These are phyloP conservation scores for Schizotus pectinicornis DNA, from an alignment of 2,888 invertebrate species.

Conservation along the genomic window DNA sequence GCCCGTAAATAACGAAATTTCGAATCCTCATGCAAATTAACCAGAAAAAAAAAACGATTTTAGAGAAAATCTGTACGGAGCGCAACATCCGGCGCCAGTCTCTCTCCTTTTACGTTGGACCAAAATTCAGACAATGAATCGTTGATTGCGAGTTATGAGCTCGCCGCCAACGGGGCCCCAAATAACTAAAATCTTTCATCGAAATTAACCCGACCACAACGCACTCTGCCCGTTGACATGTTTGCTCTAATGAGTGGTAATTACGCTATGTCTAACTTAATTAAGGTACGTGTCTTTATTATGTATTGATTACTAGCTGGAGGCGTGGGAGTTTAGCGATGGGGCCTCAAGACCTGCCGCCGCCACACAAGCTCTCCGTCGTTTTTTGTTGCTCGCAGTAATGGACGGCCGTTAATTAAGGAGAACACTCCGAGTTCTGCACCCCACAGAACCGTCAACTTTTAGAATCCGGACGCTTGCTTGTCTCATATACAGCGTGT, in stretches of 20 bases:
- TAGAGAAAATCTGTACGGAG: no score
- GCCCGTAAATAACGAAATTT: no score
- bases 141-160: conserved; percentile 8
- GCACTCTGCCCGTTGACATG: conserved; percentile 14
- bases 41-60: no score
- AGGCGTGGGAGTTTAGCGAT: conserved; percentile 23
- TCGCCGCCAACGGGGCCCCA: not conserved
- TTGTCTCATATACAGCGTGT: no score
- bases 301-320: conserved; percentile 14
- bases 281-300: conserved; percentile 24
- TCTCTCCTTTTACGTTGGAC: not conserved
- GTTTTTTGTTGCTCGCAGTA: not conserved
- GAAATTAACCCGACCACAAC: conserved; percentile 1
- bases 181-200: conserved; percentile 3
- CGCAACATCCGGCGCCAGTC: no score
- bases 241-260: conserved; percentile 26
- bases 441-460: not conserved
- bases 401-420: not conserved
- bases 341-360: not conserved
- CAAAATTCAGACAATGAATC: conserved; percentile 11
- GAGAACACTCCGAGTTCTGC: no score
- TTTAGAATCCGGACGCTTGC: not conserved
- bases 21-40: no score
- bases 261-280: conserved; percentile 26
- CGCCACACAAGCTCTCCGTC: no score